Base-by-base conservation (phyloP, 2,888 invertebrate species). In the Iphiclides podalirius region DNA sequence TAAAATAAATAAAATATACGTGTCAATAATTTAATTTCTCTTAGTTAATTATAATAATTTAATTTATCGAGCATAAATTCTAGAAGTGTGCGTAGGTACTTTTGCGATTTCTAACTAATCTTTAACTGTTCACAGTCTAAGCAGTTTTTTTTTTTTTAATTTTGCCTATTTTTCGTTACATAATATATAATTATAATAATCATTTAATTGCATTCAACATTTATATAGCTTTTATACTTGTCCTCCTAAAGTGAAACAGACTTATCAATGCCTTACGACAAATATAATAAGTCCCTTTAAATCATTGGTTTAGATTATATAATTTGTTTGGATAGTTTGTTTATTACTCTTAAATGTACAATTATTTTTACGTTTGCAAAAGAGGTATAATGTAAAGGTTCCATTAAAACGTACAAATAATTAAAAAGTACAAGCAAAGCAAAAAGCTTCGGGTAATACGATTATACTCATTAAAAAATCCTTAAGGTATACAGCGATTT, bases 41-140 rank as follows among this genome's bases (percentile, higher is more conserved):
- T 45, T 60, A 53, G 54, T 61, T 59, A 64, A 66, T 54, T 59
- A 58, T 60, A 52, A 60, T 58, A 61, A 62, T 57, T 40, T 57
- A 45, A 64, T 58, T 47, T 55, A 46, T 64, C 43, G 45, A 64
- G 60, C 55, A 59, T 65, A 58, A 58, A 64, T 55, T 54, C 60
- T 63, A 64, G 49, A 58, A 62, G 75, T 79, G 79, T 82, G 83
- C 83, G 82, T 79, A 77, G 66, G 70, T 68, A 55, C 36, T 69
- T 28, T 71, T 76, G 74, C 76, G 56, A 63, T 72, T 66, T 66
- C 69, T 72, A 73, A 63, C 64, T 57, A 59, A 58, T 56, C 34
- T 53, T 58, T 55, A 56, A 52, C 63, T 4, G n/a, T 58, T 63
- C 67, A 72, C 76, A 72, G 72, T 72, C 74, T 79, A 81, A 67